These are phyloP conservation scores for Chydorus sphaericus DNA, from an alignment of 2,888 invertebrate species.

Conservation along the genomic window DNA sequence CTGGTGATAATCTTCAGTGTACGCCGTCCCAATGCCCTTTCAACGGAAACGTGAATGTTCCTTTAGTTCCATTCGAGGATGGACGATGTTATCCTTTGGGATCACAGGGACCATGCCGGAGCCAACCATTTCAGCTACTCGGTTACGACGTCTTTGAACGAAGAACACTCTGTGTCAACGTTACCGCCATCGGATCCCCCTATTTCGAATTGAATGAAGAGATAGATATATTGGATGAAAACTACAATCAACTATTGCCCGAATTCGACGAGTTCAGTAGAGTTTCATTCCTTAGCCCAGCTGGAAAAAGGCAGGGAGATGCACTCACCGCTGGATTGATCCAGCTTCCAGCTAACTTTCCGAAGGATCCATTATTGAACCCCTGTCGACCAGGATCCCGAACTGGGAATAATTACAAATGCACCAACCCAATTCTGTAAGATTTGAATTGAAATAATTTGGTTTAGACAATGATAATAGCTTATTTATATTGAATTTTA, in stretches of 20 bases:
- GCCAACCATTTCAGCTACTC: neutral
- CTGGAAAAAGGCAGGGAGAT: neutral
- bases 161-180: neutral
- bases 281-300: too few species aligned
- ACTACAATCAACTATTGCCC: neutral
- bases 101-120: slow-evolving; percentile 7
- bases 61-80: too few species aligned
- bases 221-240: neutral
- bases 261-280: too few species aligned
- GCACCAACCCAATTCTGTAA: slow-evolving; percentile 9
- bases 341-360: neutral
- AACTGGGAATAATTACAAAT: slow-evolving; percentile 10
- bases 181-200: neutral
- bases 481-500: neutral
- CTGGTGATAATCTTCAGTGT: neutral
- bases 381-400: slow-evolving; percentile 4
- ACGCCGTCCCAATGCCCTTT: neutral
- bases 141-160: neutral
- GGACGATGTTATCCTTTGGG: slow-evolving; percentile 9
- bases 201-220: neutral
- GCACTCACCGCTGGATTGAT: neutral
- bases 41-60: too few species aligned
- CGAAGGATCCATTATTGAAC: neutral
- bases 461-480: neutral
- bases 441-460: neutral